These are phyloP conservation scores for Menidia beryllina DNA, from an alignment of 2,113 vertebrate genomes.

Conservation along the genomic window DNA sequence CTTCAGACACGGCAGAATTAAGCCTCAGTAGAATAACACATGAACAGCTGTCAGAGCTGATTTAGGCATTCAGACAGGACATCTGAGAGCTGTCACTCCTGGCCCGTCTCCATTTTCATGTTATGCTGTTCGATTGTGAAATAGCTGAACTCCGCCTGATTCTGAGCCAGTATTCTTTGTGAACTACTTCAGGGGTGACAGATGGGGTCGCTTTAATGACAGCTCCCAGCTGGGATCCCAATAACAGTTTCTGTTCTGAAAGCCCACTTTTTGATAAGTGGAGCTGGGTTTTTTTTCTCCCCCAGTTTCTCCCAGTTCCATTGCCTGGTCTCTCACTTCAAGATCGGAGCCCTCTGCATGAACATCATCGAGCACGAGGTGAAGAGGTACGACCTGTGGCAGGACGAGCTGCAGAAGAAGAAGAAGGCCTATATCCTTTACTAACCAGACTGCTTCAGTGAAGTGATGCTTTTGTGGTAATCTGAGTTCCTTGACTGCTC, in stretches of 20 bases:
- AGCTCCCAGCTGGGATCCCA: conserved; percentile 52
- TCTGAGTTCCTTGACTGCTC: conserved; percentile 82
- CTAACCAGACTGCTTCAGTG: too few species aligned
- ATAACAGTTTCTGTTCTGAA: conserved; percentile 29
- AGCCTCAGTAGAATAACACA: conserved; percentile 62
- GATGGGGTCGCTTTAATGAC: conserved; percentile 41
- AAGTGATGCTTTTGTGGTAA: too few species aligned
- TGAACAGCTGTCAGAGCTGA: conserved; percentile 68
- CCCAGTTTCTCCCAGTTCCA: conserved; percentile 94
- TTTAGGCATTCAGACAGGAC: conserved; percentile 42
- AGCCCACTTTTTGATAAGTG: conserved; percentile 40
- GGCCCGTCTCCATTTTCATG: conserved; percentile 51
- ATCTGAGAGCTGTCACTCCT: conserved; percentile 64
- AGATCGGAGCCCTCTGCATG: conserved; percentile 94
- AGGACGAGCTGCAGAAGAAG: conserved; percentile 94
- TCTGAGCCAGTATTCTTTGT: conserved; percentile 48
- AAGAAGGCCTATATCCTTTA: conserved; percentile 94
- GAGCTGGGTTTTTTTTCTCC: conserved; percentile 40
- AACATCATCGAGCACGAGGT: conserved; percentile 95
- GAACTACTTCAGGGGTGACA: conserved; percentile 54
- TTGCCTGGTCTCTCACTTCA: conserved; percentile 92
- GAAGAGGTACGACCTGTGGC: conserved; percentile 94
- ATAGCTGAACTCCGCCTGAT: conserved; percentile 59
- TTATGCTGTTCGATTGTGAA: conserved; percentile 64
- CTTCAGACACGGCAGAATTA: conserved; percentile 64